A percentile compares a stretch with the other conserved stretches of the same genome.
phyloP scores from a whole-genome alignment of 2,888 invertebrate genomes.

The Opisthograptis luteolata region DNA sequence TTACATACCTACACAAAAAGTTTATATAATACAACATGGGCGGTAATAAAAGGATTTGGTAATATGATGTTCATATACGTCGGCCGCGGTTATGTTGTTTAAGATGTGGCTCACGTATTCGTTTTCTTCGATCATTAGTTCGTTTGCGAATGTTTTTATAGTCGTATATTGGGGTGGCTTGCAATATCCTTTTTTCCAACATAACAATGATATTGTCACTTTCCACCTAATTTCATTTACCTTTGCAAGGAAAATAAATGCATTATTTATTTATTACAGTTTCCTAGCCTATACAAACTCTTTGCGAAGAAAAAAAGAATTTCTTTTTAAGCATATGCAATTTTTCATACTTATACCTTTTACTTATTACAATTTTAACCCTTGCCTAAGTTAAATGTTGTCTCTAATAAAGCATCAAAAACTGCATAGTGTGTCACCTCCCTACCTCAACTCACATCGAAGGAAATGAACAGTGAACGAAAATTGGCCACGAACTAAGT shows the following conservation, averaged over 20 bases:
- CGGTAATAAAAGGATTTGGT: slow-evolving; percentile 29
- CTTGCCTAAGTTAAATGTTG: no score
- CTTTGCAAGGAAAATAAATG: no score
- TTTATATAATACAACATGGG: slow-evolving; percentile 25
- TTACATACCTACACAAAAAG: slow-evolving; percentile 17
- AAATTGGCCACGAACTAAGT: slow-evolving; percentile 54
- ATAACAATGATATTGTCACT: no score
- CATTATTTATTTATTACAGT: no score
- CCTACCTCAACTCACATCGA: slow-evolving; percentile 34
- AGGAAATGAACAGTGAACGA: slow-evolving; percentile 63
- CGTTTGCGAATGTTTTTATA: slow-evolving; percentile 1
- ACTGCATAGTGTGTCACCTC: slow-evolving; percentile 33
- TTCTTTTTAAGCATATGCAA: no score
- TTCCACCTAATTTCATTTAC: no score
- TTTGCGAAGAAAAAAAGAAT: no score
- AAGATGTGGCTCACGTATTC: slow-evolving; percentile 11
- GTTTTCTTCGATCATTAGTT: slow-evolving; percentile 12
- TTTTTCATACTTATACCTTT: no score
- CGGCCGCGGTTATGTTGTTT: slow-evolving; percentile 2
- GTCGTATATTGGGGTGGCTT: not conserved
- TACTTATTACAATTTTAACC: no score
- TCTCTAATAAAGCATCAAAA: slow-evolving; percentile 5
- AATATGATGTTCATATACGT: slow-evolving; percentile 16
- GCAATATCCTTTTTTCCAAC: no score
- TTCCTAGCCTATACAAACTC: no score